phyloP scores from a whole-genome alignment of 2,888 invertebrate genomes.

The Temnothorax ravouxi region DNA sequence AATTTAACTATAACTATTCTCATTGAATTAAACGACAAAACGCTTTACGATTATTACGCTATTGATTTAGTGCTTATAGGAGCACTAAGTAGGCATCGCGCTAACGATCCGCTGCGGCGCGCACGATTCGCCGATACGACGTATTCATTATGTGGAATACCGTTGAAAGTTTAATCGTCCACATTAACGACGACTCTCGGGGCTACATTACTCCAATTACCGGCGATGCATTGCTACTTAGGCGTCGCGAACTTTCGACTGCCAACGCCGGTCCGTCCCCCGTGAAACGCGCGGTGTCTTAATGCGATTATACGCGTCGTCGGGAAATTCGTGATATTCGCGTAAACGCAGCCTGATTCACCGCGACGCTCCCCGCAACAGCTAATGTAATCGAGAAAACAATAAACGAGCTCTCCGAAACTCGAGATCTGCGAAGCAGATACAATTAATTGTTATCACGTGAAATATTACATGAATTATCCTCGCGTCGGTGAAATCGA shows the following conservation, averaged over 20 bases:
- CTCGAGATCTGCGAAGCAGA: not conserved
- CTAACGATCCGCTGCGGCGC: not conserved
- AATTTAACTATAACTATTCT: not conserved
- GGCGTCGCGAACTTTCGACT: slow-evolving; percentile 18
- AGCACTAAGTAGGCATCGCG: not conserved
- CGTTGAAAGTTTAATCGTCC: slow-evolving; percentile 58
- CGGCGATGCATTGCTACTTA: slow-evolving; percentile 45
- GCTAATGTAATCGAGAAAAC: slow-evolving; percentile 1
- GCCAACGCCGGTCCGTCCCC: not conserved
- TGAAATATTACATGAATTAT: not conserved
- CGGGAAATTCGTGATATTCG: not conserved
- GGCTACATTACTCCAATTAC: slow-evolving; percentile 55
- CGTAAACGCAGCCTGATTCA: slow-evolving; percentile 17
- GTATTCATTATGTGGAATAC: slow-evolving; percentile 7
- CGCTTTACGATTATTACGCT: not conserved
- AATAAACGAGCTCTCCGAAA: not conserved
- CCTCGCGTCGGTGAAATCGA: not conserved
- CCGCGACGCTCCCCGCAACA: not conserved
- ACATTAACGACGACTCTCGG: slow-evolving; percentile 18
- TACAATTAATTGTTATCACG: slow-evolving; percentile 1
- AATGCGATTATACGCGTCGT: slow-evolving; percentile 34
- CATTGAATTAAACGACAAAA: not conserved
- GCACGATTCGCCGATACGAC: slow-evolving; percentile 22
- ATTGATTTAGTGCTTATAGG: slow-evolving; percentile 14
- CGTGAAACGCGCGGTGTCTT: slow-evolving; percentile 19